Evolutionary conservation across 2,888 invertebrate species (phyloP).

Genomic region (Exephanes ischioxanthus): DNA sequence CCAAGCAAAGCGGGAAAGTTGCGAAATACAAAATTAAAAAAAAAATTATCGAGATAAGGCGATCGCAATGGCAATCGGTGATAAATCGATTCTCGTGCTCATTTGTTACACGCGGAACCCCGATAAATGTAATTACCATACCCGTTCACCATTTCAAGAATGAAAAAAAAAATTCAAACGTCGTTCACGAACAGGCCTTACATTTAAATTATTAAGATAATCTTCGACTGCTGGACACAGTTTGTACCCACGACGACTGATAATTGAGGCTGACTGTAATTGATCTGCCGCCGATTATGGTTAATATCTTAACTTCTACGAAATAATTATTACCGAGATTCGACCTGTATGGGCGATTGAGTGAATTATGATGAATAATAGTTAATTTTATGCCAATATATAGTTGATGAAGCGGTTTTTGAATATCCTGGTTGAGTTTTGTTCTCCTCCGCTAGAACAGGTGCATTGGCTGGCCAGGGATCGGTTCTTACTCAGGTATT

Average conservation of each 20-base stretch:
- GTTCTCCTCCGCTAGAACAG: conserved; percentile 1
- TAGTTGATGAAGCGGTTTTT: neutral
- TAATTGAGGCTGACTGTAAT: conserved; percentile 56
- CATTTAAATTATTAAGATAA: conserved; percentile 52
- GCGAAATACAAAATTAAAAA: neutral
- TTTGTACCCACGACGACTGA: conserved; percentile 18
- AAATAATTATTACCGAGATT: conserved; percentile 35
- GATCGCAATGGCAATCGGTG: conserved; percentile 8
- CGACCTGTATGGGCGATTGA: neutral
- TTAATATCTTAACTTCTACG: conserved; percentile 38
- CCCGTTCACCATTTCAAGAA: conserved; percentile 22
- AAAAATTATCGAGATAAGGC: conserved; percentile 24
- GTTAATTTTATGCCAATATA: conserved; percentile 31
- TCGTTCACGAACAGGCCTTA: conserved; percentile 16
- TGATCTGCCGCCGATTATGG: conserved; percentile 31
- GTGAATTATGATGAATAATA: conserved; percentile 33
- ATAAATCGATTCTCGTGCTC: conserved; percentile 40
- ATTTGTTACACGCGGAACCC: conserved; percentile 37
- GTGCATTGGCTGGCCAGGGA: conserved; percentile 12
- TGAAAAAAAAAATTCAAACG: conserved; percentile 18
- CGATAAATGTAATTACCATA: conserved; percentile 59
- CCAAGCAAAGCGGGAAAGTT: neutral
- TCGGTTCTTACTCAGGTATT: conserved; percentile 26
- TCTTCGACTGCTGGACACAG: conserved; percentile 23
- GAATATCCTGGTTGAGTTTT: neutral